A percentile compares a stretch with the other conserved stretches of the same genome.
Conservation (phyloP, 2,797 vertebrate genomes). For the Heteromormyrus szaboi region DNA sequence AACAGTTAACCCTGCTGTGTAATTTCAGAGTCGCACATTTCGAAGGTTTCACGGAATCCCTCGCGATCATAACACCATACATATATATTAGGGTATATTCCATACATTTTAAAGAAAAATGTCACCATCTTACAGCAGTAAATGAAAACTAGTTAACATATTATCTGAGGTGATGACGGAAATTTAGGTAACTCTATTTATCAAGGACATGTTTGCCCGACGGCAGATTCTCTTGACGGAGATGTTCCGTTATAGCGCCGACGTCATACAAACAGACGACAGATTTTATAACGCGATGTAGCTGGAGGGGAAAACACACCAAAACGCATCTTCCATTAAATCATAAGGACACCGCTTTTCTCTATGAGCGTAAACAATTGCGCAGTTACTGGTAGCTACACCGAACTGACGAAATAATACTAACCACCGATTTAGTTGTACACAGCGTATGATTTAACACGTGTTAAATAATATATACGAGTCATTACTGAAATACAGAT, state of each 20-base stretch:
- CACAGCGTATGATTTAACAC: not conserved
- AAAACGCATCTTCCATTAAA: not conserved
- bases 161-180: not conserved
- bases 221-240: not conserved
- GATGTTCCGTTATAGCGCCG: not conserved
- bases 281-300: not conserved
- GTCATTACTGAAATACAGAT: not conserved
- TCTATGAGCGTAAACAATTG: not conserved
- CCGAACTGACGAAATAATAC: not conserved
- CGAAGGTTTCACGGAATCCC: not conserved
- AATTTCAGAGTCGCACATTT: not conserved
- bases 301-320: not conserved
- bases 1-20: not conserved
- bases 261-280: not conserved
- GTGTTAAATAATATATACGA: not conserved
- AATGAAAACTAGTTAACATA: not conserved
- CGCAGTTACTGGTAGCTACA: not conserved
- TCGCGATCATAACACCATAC: not conserved
- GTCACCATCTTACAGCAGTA: not conserved
- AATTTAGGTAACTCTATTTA: not conserved
- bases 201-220: not conserved
- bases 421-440: not conserved
- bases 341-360: not conserved
- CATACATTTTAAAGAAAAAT: not conserved
- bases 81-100: not conserved